phyloP scores from a whole-genome alignment of 1,140 invertebrate genomes.

The Propsilocerus akamusi region DNA sequence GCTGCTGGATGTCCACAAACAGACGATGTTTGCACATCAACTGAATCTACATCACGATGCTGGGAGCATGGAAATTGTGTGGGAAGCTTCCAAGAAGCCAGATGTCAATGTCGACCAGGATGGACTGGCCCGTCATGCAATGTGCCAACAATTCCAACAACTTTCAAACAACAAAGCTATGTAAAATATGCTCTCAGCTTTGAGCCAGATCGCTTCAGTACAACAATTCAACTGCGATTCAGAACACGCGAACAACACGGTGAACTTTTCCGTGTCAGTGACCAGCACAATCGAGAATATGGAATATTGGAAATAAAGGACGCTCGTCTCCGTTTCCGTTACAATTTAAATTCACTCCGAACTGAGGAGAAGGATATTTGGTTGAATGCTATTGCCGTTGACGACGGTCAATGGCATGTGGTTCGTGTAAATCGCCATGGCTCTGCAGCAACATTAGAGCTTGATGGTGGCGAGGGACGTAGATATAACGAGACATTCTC shows the following conservation, averaged over 20 bases:
- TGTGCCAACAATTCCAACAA: conserved; percentile 65
- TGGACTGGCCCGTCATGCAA: conserved; percentile 78
- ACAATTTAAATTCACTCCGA: conserved; percentile 78
- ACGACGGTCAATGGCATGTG: conserved; percentile 95
- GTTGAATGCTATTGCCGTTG: conserved; percentile 73
- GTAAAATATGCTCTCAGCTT: conserved; percentile 91
- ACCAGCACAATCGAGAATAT: conserved; percentile 88
- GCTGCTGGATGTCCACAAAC: conserved; percentile 76
- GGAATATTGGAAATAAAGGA: conserved; percentile 89
- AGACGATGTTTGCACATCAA: conserved; percentile 68
- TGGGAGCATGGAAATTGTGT: conserved; percentile 86
- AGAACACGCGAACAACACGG: conserved; percentile 82
- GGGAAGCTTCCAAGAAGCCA: conserved; percentile 70
- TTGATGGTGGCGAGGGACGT: conserved; percentile 89
- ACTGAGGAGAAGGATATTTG: conserved; percentile 80
- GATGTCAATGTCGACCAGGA: conserved; percentile 82
- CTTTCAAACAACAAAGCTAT: conserved; percentile 82
- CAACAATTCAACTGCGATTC: conserved; percentile 81
- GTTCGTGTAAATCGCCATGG: conserved; percentile 78
- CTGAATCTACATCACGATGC: conserved; percentile 62
- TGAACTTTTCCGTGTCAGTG: conserved; percentile 78
- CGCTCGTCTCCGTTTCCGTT: conserved; percentile 73
- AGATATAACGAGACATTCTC: conserved; percentile 87
- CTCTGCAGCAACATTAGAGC: conserved; percentile 77
- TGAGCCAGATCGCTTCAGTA: conserved; percentile 79